Evolutionary conservation across 2,797 vertebrate species (phyloP), one percentile per base, ranked within the genome.

Genomic region (Sparus aurata): DNA sequence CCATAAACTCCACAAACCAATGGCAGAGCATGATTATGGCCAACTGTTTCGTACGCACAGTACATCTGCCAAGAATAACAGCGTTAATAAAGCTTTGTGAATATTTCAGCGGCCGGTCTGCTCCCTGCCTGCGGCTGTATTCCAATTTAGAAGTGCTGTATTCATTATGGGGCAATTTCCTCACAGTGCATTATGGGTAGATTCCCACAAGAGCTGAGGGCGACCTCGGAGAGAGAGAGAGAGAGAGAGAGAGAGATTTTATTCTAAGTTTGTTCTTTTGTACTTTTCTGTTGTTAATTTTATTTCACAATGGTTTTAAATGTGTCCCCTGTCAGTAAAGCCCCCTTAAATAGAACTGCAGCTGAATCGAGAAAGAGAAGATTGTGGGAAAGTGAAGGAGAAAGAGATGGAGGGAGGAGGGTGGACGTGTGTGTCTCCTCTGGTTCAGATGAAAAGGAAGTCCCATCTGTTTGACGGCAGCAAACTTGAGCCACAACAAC

Each of bases 51-150:
- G 60, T 23, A 27, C 34, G 43, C 69, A 22, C 65, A 25, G 69
- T 78, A 74, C 88, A 89, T 92, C 87, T 92, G 91, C 87, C 84
- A 85, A 82, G 73, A 91, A 80, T 76, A 89, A 85, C 78, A 52
- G 78, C 60, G 34, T 83, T 93, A 87, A 85, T 87, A 92, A 91
- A 89, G 86, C 88, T 87, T 83, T 86, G 85, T 93, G 90, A 94
- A 94, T 94, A 94, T 94, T 94, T 94, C 89, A 94, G 85, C 41
- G 80, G 81, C 82, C 84, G 69, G 75, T 85, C 89, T 91, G 89
- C 66, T 91, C 83, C 52, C 77, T 52, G 90, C 93, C 90, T 52
- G 70, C 53, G 83, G 91, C 85, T 64, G 23, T 65, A 84, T 55
- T 94, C 90, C 85, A 86, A 78, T 93, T 92, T 85, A 79, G 79